Conservation (phyloP, 1,140 invertebrate species). For the Coboldia fuscipes region DNA sequence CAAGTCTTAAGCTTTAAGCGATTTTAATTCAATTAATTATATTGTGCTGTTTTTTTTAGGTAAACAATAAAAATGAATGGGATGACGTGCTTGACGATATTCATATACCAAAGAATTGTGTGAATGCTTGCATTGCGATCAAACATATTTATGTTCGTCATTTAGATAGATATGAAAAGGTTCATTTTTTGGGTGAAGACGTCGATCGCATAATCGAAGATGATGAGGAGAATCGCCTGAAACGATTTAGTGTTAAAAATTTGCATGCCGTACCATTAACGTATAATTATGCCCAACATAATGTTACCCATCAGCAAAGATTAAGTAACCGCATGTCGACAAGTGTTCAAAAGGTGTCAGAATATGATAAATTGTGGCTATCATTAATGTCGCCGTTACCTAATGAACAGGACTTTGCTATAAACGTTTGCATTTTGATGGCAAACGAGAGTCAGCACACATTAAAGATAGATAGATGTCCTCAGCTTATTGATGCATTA, state of each 20-base stretch:
- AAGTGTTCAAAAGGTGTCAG: constrained; percentile 50
- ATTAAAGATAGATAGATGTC: constrained; percentile 61
- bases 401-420: constrained; percentile 96
- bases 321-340: constrained; percentile 17
- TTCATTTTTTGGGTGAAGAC: constrained; percentile 44
- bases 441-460: constrained; percentile 83
- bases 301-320: constrained; percentile 37
- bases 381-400: constrained; percentile 85
- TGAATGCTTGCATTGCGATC: constrained; percentile 68
- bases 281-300: constrained; percentile 69
- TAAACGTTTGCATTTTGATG: constrained; percentile 89
- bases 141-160: constrained; percentile 77
- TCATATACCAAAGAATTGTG: constrained; percentile 52
- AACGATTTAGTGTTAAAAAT: constrained; percentile 40
- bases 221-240: constrained; percentile 49
- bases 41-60: constrained; percentile 29
- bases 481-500: constrained; percentile 67
- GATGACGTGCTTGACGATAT: constrained; percentile 55
- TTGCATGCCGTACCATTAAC: constrained; percentile 50
- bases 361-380: constrained; percentile 71
- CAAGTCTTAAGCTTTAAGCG: neutral
- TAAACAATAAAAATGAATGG: constrained; percentile 70
- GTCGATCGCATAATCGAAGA: constrained; percentile 50
- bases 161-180: constrained; percentile 28
- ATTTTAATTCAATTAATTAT: neutral